Evolutionary conservation across 53 echinoderm and acorn worm species (phyloP).

Genomic region (Holothuria scabra): DNA sequence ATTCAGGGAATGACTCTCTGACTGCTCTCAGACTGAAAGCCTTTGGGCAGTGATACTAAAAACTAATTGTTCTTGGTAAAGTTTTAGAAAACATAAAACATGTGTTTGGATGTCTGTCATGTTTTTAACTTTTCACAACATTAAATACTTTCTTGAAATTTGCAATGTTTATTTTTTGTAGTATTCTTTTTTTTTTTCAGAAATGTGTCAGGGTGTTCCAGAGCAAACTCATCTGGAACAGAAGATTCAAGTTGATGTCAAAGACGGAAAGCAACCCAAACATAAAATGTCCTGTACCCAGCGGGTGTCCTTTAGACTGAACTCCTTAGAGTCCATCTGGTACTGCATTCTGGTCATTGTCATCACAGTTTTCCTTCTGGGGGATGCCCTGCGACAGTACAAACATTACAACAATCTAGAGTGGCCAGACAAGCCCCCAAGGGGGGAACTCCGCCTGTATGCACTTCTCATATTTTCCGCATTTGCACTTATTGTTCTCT

Average conservation of each 20-base stretch:
- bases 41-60: too few species aligned
- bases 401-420: constrained; percentile 73
- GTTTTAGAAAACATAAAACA: too few species aligned
- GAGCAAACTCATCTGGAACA: constrained; percentile 2
- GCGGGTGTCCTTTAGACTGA: constrained; percentile 75
- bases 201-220: constrained; percentile 41
- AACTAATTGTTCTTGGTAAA: too few species aligned
- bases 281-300: constrained; percentile 60
- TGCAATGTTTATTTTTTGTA: too few species aligned
- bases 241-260: constrained; percentile 1
- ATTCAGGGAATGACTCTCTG: too few species aligned
- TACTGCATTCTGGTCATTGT: constrained; percentile 76
- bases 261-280: constrained; percentile 9
- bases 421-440: constrained; percentile 75
- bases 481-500: constrained; percentile 75
- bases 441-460: constrained; percentile 69
- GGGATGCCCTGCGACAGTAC: constrained; percentile 80
- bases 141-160: too few species aligned
- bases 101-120: too few species aligned
- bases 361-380: constrained; percentile 74
- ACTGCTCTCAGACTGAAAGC: too few species aligned
- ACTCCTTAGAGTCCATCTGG: constrained; percentile 94
- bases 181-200: not conserved
- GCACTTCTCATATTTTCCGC: constrained; percentile 76
- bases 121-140: too few species aligned